Percentiles rank a stretch among this genome's conserved stretches.
Evolutionary conservation across 2,888 invertebrate species (phyloP).

Genomic region (Leptothorax acervorum): DNA sequence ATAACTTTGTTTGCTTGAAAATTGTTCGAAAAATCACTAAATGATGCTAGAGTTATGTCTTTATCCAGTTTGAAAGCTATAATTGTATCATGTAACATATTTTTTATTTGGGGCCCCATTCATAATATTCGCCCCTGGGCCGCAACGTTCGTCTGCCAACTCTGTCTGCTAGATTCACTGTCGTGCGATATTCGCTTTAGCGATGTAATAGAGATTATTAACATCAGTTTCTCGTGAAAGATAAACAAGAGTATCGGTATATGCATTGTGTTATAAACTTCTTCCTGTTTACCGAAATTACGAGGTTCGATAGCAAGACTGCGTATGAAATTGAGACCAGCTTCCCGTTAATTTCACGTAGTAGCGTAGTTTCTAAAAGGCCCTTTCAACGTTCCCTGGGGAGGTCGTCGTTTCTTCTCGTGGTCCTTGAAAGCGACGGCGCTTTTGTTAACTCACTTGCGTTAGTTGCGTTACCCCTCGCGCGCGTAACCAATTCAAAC

Average conservation of each 20-base stretch:
- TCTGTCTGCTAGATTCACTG: too few relatives aligned
- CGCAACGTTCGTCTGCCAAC: too few relatives aligned
- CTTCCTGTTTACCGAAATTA: slow-evolving; percentile 23
- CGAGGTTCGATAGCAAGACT: slow-evolving; percentile 7
- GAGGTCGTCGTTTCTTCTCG: slow-evolving; percentile 10
- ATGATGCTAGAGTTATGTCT: too few relatives aligned
- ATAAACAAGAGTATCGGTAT: slow-evolving; percentile 19
- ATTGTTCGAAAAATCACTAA: too few relatives aligned
- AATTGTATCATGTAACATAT: too few relatives aligned
- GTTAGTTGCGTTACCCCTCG: background rate
- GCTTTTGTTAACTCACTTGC: slow-evolving; percentile 3
- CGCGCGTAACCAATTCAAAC: slow-evolving; percentile 44
- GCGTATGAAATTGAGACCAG: background rate
- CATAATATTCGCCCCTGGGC: too few relatives aligned
- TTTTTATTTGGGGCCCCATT: too few relatives aligned
- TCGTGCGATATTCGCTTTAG: background rate
- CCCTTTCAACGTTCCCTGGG: background rate
- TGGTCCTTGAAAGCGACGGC: background rate
- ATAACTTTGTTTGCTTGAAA: too few relatives aligned
- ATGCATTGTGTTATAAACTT: slow-evolving; percentile 19
- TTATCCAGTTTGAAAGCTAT: too few relatives aligned
- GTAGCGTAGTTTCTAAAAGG: background rate
- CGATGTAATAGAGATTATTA: slow-evolving; percentile 1
- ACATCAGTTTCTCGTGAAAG: slow-evolving; percentile 5
- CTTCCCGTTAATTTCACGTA: slow-evolving; percentile 1